Base-by-base conservation (phyloP, 2,797 vertebrate genomes). In the Mormyrus proboscirostris region DNA sequence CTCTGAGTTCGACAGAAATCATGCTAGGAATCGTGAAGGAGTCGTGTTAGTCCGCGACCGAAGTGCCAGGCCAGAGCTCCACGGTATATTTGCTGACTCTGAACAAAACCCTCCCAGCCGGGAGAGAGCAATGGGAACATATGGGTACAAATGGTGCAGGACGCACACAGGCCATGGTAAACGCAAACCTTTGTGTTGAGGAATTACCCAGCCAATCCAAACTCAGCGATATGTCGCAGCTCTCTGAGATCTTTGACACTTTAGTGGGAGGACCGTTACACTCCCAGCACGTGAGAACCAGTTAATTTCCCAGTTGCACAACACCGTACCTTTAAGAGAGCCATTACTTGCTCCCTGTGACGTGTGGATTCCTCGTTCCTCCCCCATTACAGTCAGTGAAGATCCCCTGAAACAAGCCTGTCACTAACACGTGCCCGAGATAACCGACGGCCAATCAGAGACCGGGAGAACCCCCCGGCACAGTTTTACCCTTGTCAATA, bases 401-500 rank as follows among this genome's bases (percentile, higher is more conserved):
- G 44, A 69, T 50, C 53, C 55, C 47, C 55, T 8, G 47, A 76
- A 88, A 14, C 82, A 69, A 19, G 88, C 90, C 90, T 90, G 38
- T 62, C 44, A 33, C n/a, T 1, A 6, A 12, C 22, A 55, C 12
- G 0, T 22, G 33, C 82, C 4, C 25, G 22, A 94, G 93, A 91
- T 53, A 89, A 87, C 87, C 50, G 84, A 91, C 79, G 88, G 90
- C 88, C 57, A 91, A 51, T 87, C 76, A 88, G 89, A 55, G 85
- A 89, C 89, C 89, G 90, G 89, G 47, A 86, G 91, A 92, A 86
- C 91, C 59, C 91, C 83, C 91, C 41, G 57, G 2, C 91, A 90
- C 73, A 85, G 44, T 29, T 87, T 92, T 84, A 92, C 93, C 92
- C 88, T 38, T 59, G 92, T 92, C 89, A 88, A 93, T 93, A 93